Evolutionary conservation across 2,797 vertebrate species (phyloP).

Genomic region (Characodon lateralis): DNA sequence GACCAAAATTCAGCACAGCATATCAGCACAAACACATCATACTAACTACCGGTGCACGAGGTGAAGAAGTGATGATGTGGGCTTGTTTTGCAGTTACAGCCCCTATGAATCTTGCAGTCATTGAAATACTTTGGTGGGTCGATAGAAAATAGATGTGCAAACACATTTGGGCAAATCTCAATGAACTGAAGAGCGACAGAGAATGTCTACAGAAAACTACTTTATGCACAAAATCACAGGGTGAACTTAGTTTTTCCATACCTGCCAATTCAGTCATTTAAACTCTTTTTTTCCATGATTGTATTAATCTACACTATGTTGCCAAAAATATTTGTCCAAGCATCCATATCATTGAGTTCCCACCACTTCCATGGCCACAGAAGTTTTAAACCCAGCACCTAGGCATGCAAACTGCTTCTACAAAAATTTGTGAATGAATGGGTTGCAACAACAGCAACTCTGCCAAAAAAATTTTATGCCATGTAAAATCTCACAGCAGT

Average conservation of each 20-base stretch:
- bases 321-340: conserved; percentile 1
- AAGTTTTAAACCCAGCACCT: neutral
- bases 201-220: neutral
- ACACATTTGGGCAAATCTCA: neutral
- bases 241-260: conserved; percentile 7
- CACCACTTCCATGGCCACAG: neutral
- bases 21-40: neutral
- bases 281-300: neutral
- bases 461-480: neutral
- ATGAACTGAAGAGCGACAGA: neutral
- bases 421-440: neutral
- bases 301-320: neutral
- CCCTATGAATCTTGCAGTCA: neutral
- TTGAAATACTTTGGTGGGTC: neutral
- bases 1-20: neutral
- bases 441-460: neutral
- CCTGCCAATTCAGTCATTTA: neutral
- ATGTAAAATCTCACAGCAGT: neutral
- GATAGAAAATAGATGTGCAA: neutral
- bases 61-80: neutral
- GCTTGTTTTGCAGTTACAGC: neutral
- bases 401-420: neutral
- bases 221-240: neutral
- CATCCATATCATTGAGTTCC: neutral
- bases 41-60: neutral